Percentiles rank a stretch among this genome's conserved stretches.
These are phyloP conservation scores for Isurus oxyrinchus DNA, from an alignment of 2,113 vertebrate genomes.

Conservation along the genomic window DNA sequence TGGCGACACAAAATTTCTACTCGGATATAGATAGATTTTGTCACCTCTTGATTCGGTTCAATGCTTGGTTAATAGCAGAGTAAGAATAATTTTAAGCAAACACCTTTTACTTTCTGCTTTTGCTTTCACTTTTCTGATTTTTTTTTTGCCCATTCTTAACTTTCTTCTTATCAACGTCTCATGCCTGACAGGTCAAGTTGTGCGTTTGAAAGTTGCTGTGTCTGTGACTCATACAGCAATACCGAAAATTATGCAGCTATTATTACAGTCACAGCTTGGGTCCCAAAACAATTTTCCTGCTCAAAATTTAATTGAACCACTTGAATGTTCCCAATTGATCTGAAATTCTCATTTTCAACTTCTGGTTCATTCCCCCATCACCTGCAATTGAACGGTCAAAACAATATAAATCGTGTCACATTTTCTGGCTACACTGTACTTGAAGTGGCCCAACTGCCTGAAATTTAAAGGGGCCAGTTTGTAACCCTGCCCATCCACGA, in stretches of 20 bases:
- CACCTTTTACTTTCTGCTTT: neutral
- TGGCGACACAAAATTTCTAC: neutral
- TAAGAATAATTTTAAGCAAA: neutral
- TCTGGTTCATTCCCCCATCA: too few species aligned
- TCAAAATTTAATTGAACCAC: neutral
- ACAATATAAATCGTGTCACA: neutral
- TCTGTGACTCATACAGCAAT: neutral
- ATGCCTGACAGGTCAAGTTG: neutral
- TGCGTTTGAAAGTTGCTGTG: neutral
- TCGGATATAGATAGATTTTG: neutral
- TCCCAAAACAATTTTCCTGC: neutral
- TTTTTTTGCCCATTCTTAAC: neutral
- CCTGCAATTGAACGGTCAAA: too few species aligned
- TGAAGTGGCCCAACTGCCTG: neutral
- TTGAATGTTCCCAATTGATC: neutral
- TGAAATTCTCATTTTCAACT: neutral
- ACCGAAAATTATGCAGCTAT: neutral
- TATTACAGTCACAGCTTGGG: neutral
- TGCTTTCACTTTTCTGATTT: neutral
- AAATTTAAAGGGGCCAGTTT: too few species aligned
- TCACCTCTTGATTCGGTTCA: neutral
- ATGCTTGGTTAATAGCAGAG: neutral
- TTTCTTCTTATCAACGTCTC: neutral
- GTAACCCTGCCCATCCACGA: too few species aligned
- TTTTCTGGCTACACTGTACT: neutral